A percentile compares a stretch with the other conserved stretches of the same genome.
These are phyloP conservation scores for Bothrops jararaca DNA, from an alignment of 2,113 vertebrate genomes.

Conservation along the genomic window DNA sequence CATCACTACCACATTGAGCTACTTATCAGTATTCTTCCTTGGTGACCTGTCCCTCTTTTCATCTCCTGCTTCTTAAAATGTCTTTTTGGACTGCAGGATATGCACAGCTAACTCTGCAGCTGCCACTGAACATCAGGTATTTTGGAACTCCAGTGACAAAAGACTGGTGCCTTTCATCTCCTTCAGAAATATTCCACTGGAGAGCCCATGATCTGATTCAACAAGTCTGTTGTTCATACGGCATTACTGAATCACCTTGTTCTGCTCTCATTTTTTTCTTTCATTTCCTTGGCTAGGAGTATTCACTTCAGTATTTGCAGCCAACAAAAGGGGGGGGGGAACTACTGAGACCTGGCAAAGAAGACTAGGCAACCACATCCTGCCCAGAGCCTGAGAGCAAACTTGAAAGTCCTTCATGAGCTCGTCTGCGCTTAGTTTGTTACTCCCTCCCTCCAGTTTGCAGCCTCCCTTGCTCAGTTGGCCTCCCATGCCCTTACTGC, in stretches of 20 bases:
- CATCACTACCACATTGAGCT: not conserved
- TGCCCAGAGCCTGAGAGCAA: constrained; percentile 1
- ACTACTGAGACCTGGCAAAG: not conserved
- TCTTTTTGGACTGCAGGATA: not conserved
- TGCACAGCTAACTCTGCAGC: not conserved
- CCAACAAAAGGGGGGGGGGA: not conserved
- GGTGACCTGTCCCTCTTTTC: not conserved
- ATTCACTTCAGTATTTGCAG: not conserved
- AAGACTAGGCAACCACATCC: constrained; percentile 6
- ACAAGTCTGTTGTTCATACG: not conserved
- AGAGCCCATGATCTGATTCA: not conserved
- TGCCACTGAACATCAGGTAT: not conserved
- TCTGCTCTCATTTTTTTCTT: not conserved
- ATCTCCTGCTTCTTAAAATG: not conserved
- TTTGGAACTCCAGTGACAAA: not conserved
- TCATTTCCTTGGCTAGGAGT: not conserved
- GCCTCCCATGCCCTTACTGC: not conserved
- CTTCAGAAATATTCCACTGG: not conserved
- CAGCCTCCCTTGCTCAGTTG: not conserved
- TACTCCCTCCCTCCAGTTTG: not conserved
- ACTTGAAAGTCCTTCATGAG: not conserved
- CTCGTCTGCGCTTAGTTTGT: not conserved
- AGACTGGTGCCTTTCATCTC: not conserved
- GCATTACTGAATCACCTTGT: not conserved
- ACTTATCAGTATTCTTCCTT: not conserved